Base-by-base conservation (phyloP, 23 tunicate genomes). In the Clavelina lepadiformis region DNA sequence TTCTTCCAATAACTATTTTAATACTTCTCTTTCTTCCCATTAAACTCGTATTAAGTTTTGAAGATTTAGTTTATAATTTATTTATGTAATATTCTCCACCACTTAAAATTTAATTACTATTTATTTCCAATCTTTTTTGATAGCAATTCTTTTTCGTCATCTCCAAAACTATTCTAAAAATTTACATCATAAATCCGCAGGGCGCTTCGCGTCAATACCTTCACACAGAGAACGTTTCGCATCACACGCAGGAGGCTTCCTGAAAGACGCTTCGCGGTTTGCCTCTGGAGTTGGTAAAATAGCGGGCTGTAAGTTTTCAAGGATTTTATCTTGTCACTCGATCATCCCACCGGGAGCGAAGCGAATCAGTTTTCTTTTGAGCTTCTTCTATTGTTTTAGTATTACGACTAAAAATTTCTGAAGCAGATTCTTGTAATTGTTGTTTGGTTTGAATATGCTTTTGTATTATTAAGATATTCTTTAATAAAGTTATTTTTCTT, bases 381-480 rank as follows among this genome's bases (percentile, higher is more conserved):
- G 49, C 15, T 44, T 44, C 49, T 44, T 44, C 49, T 11, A 44
- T n/a, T n/a, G n/a, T n/a, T n/a, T n/a, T n/a, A n/a, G n/a, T n/a
- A n/a, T n/a, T n/a, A n/a, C n/a, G n/a, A n/a, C n/a, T n/a, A n/a
- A n/a, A n/a, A n/a, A n/a, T n/a, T n/a, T n/a, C n/a, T n/a, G n/a
- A n/a, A n/a, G n/a, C 49, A 44, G 49, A 44, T 44, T 44, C 49
- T 44, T 44, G 49, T 44, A 44, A 44, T 44, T 44, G 49, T 44
- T 44, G 49, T 44, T 44, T 11, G 49, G 49, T 11, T 15, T 44
- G 49, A 44, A 44, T 44, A 11, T 44, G 15, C 15, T 44, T 44
- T 44, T 44, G 49, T 44, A 44, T 44, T 44, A 15, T 44, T 44
- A 11, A 44, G 49, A 15, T 44, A 44, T 44, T 44, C 49, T 44